Evolutionary conservation across 2,888 invertebrate genomes (phyloP), one percentile per base, ranked within the genome.

Genomic region (Diloba caeruleocephala): DNA sequence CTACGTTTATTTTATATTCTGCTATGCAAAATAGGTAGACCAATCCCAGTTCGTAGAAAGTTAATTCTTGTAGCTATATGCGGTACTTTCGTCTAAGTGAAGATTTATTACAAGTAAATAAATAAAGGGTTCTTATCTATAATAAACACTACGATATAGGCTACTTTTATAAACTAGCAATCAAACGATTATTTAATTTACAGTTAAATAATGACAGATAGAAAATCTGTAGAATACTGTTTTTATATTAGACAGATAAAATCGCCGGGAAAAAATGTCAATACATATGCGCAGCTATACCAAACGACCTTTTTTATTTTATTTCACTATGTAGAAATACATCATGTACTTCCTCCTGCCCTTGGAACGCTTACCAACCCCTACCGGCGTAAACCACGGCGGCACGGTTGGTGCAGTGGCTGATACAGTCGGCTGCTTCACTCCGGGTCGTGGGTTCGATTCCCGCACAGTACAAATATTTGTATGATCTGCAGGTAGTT

Each of bases 21-120:
- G 68, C 71, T 71, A 71, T 53, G 68, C 71, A 48, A 63, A 54
- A 67, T 71, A 59, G 55, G 56, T 67, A 71, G 59, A 56, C 29
- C 42, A 51, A 42, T 68, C 56, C 64, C 56, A 57, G 51, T 68
- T 70, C 21, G 59, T 68, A 68, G 71, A 71, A 68, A 52, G 64
- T 59, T 63, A 39, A 59, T 59, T 55, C 43, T 45, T 37, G 54
- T 67, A 69, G 69, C 71, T 66, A 55, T 52, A 51, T 55, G 68
- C 71, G 45, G 53, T 56, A 60, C 8, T 65, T 60, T 70, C 21
- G 48, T 56, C 57, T 61, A 56, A 53, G 33, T 33, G 14, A 68
- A 25, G 28, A 25, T 28, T 51, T 54, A 26, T 55, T 42, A 48
- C 50, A 52, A 42, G 12, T 7, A 7, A 52, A 45, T 55, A 38